Evolutionary conservation across 2,888 invertebrate genomes (phyloP).

Genomic region (Rhogogaster chlorosoma): DNA sequence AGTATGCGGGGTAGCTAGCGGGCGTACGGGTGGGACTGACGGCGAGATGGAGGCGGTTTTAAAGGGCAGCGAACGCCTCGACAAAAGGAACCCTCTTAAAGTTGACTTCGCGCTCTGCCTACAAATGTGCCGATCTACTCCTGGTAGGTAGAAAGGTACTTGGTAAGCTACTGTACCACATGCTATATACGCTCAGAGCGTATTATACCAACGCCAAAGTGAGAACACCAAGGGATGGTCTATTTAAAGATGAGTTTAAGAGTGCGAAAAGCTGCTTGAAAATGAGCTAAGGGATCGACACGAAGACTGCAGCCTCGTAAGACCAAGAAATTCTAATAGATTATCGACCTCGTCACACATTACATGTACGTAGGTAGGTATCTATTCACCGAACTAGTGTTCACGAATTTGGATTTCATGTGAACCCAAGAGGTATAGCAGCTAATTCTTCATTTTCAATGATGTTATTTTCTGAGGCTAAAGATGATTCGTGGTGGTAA

Average conservation of each 20-base stretch:
- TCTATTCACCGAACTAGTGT: background rate
- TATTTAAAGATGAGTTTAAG: background rate
- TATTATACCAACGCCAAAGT: background rate
- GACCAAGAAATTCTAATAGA: background rate
- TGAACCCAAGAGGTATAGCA: background rate
- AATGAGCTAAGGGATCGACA: background rate
- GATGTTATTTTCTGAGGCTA: background rate
- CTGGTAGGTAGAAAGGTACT: background rate
- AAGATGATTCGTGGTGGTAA: background rate
- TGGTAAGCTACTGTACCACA: constrained; percentile 36
- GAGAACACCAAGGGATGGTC: constrained; percentile 10
- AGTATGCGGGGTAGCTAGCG: constrained; percentile 58
- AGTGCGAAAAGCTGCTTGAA: constrained; percentile 9
- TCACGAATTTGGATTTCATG: background rate
- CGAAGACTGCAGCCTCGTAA: background rate
- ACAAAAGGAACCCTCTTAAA: constrained; percentile 73
- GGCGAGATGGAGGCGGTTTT: constrained; percentile 64
- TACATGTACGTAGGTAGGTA: background rate
- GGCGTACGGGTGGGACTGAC: constrained; percentile 52
- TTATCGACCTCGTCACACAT: background rate
- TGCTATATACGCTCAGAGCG: background rate
- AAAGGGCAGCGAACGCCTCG: constrained; percentile 74
- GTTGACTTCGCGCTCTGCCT: constrained; percentile 71
- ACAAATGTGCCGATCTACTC: constrained; percentile 65
- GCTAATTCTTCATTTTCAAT: background rate